These are phyloP conservation scores for Amphimallon solstitiale DNA, from an alignment of 2,888 invertebrate genomes.

Conservation along the genomic window DNA sequence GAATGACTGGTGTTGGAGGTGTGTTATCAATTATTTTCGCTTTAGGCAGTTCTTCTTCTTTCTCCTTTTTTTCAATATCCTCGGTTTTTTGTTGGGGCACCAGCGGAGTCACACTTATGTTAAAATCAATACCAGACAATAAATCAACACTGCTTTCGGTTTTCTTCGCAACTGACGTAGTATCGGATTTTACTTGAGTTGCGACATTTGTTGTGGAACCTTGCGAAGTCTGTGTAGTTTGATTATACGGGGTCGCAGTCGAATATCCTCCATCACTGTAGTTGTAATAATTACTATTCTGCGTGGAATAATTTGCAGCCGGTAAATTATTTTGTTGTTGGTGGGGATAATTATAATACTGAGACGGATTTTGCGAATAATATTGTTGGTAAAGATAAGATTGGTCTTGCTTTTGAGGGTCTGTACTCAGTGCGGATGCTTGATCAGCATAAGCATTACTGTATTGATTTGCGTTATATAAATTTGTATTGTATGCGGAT, in stretches of 20 bases:
- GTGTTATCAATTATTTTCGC: conserved; percentile 37
- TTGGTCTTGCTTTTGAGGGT: conserved; percentile 44
- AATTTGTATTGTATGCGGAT: neutral
- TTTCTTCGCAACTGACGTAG: conserved; percentile 49
- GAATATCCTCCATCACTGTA: conserved; percentile 51
- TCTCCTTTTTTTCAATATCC: conserved; percentile 40
- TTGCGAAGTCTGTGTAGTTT: conserved; percentile 53
- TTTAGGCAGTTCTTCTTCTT: conserved; percentile 38
- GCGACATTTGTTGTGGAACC: conserved; percentile 16
- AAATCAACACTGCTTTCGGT: conserved; percentile 68
- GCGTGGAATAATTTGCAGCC: conserved; percentile 3
- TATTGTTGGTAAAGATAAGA: conserved; percentile 38
- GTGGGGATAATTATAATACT: conserved; percentile 37
- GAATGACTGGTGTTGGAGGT: conserved; percentile 1
- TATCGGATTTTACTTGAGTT: conserved; percentile 51
- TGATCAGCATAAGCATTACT: conserved; percentile 30
- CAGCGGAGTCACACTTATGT: conserved; percentile 73
- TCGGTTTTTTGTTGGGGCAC: conserved; percentile 64
- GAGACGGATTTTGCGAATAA: conserved; percentile 40
- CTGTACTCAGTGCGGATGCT: conserved; percentile 45
- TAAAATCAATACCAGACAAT: conserved; percentile 80
- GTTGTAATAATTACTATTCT: conserved; percentile 43
- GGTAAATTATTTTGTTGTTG: conserved; percentile 25
- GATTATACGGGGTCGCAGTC: conserved; percentile 56
- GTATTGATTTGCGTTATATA: conserved; percentile 4